Evolutionary conservation across 2,113 vertebrate genomes (phyloP), one percentile per base, ranked within the genome.

Genomic region (Spea bombifrons): DNA sequence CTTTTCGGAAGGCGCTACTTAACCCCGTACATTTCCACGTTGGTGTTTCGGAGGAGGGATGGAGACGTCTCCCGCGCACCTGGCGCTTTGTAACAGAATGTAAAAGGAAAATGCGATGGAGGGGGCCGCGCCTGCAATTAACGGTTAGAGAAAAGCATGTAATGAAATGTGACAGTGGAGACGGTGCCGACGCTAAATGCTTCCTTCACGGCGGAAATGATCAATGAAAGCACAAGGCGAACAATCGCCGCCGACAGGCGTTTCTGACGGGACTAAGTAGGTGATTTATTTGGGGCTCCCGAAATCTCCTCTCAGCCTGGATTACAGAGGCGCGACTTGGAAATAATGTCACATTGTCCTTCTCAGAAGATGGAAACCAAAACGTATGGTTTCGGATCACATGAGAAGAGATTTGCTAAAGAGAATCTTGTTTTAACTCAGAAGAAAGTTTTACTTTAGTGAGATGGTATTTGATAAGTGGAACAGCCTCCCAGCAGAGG

Each of bases 81-180:
- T 74, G 72, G 48, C 59, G 3, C 59, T 65, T 2, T 13, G 8
- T 49, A 49, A 30, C n/a, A 75, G 16, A 4, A 55, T 17, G n/a
- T 61, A 43, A 74, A 16, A 74, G 43, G 16, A 53, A 71, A 53
- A 52, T 30, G 10, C 30, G n/a, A 64, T 8, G n/a, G 15, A 44
- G 52, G 9, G 44, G 9, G 45, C 5, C 7, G 12, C 7, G 57
- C 12, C 15, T 47, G 44, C 72, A 73, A 75, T 75, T 75, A 75
- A 50, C 59, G 5, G 47, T 45, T 3, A 75, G 15, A 75, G 49
- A 65, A 65, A 65, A 65, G 73, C 57, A 12, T n/a, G 8, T 75
- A 75, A 75, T 75, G 73, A 74, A 74, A 74, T 16, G 72, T 49
- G 73, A 75, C 73, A 75, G n/a, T 49, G 12, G 1, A 50, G 59